Conservation (phyloP, 2,888 invertebrate genomes). For the Rotaria magnacalcarata region DNA sequence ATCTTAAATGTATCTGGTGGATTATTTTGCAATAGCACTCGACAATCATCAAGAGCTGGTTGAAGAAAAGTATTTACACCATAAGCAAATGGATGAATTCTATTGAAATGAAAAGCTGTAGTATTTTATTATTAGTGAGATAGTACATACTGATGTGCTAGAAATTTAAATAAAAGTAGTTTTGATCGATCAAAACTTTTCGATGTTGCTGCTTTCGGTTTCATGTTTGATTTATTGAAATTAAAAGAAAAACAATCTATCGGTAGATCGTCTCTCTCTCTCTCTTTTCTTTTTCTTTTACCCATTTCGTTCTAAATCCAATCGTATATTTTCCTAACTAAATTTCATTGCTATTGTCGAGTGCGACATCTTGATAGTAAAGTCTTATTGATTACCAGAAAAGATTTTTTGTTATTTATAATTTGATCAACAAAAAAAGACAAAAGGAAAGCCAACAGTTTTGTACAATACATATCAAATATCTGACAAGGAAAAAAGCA, state of each 20-base stretch:
- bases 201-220: neutral
- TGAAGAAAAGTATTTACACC: neutral
- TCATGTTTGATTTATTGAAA: neutral
- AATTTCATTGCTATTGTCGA: neutral
- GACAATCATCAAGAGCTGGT: conserved; percentile 12
- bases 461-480: too few relatives aligned
- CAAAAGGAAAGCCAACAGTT: too few relatives aligned
- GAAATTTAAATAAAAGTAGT: neutral
- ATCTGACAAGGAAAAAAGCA: too few relatives aligned
- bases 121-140: too few relatives aligned
- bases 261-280: neutral
- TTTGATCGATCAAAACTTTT: neutral
- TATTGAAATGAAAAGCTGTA: neutral
- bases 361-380: neutral
- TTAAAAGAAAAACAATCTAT: neutral
- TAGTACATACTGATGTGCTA: neutral
- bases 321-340: neutral
- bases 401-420: too few relatives aligned
- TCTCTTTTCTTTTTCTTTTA: neutral
- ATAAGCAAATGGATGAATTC: conserved; percentile 34
- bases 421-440: too few relatives aligned
- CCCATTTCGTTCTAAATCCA: neutral
- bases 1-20: neutral
- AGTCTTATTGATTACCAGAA: too few relatives aligned
- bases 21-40: neutral